These are phyloP conservation scores for Hybognathus amarus DNA, from an alignment of 2,797 vertebrate genomes.

Conservation along the genomic window DNA sequence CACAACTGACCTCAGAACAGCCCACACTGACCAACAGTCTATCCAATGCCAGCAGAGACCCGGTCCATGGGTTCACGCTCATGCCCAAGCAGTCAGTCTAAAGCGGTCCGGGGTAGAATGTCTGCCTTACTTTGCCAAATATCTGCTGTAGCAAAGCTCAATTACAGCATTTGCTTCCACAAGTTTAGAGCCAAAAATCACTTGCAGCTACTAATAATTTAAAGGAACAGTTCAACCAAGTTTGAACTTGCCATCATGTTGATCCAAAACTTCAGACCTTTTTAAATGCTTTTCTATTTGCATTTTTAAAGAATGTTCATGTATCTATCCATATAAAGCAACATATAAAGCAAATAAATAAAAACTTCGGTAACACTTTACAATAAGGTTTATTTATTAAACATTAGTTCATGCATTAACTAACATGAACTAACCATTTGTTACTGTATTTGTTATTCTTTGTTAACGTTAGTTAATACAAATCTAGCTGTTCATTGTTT, in stretches of 20 bases:
- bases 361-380: no score
- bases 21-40: constrained; percentile 37
- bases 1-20: constrained; percentile 50
- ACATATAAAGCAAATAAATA: neutral
- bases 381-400: no score
- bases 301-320: neutral
- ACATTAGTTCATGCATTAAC: no score
- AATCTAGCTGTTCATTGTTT: no score
- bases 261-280: neutral
- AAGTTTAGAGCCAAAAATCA: constrained; percentile 43
- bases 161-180: constrained; percentile 46
- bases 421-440: no score
- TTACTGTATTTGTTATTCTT: no score
- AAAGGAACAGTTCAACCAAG: neutral
- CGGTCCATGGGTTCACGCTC: constrained; percentile 33
- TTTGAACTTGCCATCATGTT: neutral
- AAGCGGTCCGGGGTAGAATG: constrained; percentile 43
- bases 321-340: neutral
- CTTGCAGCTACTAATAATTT: constrained; percentile 26
- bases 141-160: constrained; percentile 21
- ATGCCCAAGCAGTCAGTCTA: constrained; percentile 43
- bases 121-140: constrained; percentile 18
- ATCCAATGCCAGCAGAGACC: constrained; percentile 37
- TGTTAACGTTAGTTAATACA: no score
- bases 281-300: neutral